Evolutionary conservation across 1,140 invertebrate species (phyloP), one percentile per base, ranked within the genome.

Genomic region (Zaprionus ghesquierei): DNA sequence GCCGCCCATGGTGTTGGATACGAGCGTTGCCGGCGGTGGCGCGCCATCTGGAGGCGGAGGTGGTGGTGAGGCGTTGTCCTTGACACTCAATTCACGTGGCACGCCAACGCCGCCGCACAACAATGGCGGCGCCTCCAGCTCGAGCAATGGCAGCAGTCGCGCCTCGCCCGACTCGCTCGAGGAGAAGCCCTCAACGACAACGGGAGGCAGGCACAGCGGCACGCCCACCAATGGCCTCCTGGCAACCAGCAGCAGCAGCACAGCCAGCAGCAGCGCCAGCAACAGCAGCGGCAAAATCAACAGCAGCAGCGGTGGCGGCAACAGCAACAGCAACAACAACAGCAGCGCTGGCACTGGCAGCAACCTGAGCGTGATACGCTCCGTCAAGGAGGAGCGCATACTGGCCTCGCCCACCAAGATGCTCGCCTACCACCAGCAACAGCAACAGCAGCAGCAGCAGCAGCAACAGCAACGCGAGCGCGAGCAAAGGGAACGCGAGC

Each of bases 351-450:
- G 60, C 51, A 62, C 44, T 22, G 27, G 70, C 56, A 65, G 75
- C 69, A 90, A 79, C 58, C 66, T 87, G 66, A 92, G 91, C 75
- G 91, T 92, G 51, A 92, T 92, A 59, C 90, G 91, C 13, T 90
- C 85, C 3, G 90, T 92, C 4, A 92, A 90, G 38, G 90, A 92
- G 61, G 91, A 92, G 64, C 89, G 89, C 27, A 75, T 92, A 25
- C 66, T 82, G 25, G 75, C 78, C 29, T 87, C 91, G 20, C 91
- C 90, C 49, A 90, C 86, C 55, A 92, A 92, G 44, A 90, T 91
- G 89, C 65, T 90, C 44, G 73, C 86, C 33, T 90, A 90, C 13
- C 89, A 87, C 1, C 89, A 91, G 54, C 89, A 85, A n/a, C 66
- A 80, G 62, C 69, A 69, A 22, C 46, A 65, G 18, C 50, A 54